phyloP scores from a whole-genome alignment of 2,888 invertebrate genomes.

The Yponomeuta sedellus region DNA sequence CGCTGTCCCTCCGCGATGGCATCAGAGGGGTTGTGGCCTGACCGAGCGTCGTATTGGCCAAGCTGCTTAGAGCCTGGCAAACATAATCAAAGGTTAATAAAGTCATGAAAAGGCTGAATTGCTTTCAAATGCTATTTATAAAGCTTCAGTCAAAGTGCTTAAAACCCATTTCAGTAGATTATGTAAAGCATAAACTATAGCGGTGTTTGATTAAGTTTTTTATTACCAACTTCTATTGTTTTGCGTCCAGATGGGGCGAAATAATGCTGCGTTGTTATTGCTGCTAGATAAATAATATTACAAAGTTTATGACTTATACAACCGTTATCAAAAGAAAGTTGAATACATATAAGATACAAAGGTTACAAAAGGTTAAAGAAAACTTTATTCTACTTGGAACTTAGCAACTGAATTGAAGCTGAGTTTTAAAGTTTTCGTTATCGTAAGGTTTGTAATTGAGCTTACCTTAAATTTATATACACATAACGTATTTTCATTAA shows the following conservation, averaged over 20 bases:
- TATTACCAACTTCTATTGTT: slow-evolving; percentile 3
- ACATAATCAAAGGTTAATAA: slow-evolving; percentile 5
- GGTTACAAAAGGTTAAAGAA: neutral
- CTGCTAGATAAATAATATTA: neutral
- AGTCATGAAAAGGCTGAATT: neutral
- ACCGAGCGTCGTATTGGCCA: slow-evolving; percentile 80
- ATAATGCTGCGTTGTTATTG: neutral
- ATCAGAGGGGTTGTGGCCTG: slow-evolving; percentile 74
- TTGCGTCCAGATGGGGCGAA: neutral
- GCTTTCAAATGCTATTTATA: neutral
- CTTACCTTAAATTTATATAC: neutral
- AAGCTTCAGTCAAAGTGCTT: neutral
- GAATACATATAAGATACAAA: neutral
- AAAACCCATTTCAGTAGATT: neutral
- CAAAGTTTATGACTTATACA: slow-evolving; percentile 2
- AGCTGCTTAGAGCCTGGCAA: slow-evolving; percentile 84
- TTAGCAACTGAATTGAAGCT: neutral
- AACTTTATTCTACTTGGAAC: neutral
- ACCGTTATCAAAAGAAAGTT: neutral
- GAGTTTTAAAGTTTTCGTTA: neutral
- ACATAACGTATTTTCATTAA: neutral
- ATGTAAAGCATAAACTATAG: neutral
- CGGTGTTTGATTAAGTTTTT: neutral
- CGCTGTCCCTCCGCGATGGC: slow-evolving; percentile 81
- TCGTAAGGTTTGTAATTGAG: neutral